Evolutionary conservation across 2,888 invertebrate genomes (phyloP).

Genomic region (Drosophila gaucha): DNA sequence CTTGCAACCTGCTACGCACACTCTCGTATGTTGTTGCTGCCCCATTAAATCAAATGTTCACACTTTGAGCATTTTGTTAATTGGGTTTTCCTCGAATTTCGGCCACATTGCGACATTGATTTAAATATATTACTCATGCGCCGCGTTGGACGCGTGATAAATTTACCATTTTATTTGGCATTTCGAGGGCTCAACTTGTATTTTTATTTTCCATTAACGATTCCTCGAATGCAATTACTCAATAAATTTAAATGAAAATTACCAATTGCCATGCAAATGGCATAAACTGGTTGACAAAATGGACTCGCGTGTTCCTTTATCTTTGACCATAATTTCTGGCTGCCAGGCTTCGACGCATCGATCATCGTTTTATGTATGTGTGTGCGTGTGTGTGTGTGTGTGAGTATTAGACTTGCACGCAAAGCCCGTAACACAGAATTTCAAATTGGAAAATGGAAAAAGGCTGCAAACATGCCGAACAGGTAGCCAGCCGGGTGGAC

Average conservation of each 20-base stretch:
- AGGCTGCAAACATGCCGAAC: neutral
- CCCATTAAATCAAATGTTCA: slow-evolving; percentile 10
- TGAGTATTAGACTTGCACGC: slow-evolving; percentile 23
- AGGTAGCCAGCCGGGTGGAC: neutral
- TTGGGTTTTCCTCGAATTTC: slow-evolving; percentile 25
- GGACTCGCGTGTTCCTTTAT: slow-evolving; percentile 56
- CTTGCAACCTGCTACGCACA: slow-evolving; percentile 18
- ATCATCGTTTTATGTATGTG: slow-evolving; percentile 44
- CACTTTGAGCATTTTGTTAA: slow-evolving; percentile 18
- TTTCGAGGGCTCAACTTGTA: slow-evolving; percentile 30
- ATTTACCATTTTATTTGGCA: slow-evolving; percentile 71
- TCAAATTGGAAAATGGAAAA: slow-evolving; percentile 66
- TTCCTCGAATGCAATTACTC: slow-evolving; percentile 72
- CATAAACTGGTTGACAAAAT: slow-evolving; percentile 48
- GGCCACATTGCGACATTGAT: slow-evolving; percentile 50
- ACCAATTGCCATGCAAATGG: slow-evolving; percentile 67
- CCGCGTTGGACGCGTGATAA: slow-evolving; percentile 54
- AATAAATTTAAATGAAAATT: slow-evolving; percentile 75
- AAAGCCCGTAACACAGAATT: slow-evolving; percentile 23
- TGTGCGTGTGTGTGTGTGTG: neutral
- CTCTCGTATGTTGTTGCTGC: neutral
- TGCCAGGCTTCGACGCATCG: slow-evolving; percentile 56
- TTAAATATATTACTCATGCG: slow-evolving; percentile 48
- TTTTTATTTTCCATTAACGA: slow-evolving; percentile 51
- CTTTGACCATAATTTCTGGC: slow-evolving; percentile 63